Evolutionary conservation across 2,797 vertebrate genomes (phyloP), one percentile per base, ranked within the genome.

Genomic region (Diplodus sargus): DNA sequence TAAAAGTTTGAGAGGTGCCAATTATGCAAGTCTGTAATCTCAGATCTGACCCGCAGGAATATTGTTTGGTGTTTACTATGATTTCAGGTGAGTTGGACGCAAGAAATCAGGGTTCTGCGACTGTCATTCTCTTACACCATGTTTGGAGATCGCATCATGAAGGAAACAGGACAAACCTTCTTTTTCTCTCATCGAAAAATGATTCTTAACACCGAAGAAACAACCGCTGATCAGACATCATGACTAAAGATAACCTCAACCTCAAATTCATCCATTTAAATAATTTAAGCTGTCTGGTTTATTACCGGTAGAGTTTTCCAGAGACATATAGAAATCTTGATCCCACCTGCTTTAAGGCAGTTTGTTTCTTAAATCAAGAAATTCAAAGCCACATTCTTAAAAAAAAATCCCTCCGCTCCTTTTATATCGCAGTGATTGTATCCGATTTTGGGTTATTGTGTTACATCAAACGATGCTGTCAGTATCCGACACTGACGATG

Each of bases 311-410:
- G 47, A 39, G 51, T 58, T 68, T 56, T 22, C 61, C 60, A 68
- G 71, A 79, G 1, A 62, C 30, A 64, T n/a, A 56, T 18, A 56
- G 10, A 59, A 57, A 73, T 70, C 73, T 48, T 47, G 16, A 72
- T 48, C 56, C 74, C 65, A 69, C 54, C 83, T 89, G 78, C 85
- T 91, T 87, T 91, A 78, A 91, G 85, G 91, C 87, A 86, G 86
- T 69, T 87, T 79, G 58, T 78, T 86, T 87, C 70, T 81, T 87
- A 67, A 80, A 70, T 53, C 23, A 79, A 83, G 64, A 83, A 86
- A 87, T 70, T 42, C 71, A 82, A 6, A 81, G 34, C 54, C 73
- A 80, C 59, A 54, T 66, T 84, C 39, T 66, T 59, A 51, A 52
- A 65, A 72, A 57, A 25, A 25, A 25, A 25, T 25, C 25, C 25